Evolutionary conservation across 1,140 invertebrate genomes (phyloP), one percentile per base, ranked within the genome.

Genomic region (Lanistes nyassanus): DNA sequence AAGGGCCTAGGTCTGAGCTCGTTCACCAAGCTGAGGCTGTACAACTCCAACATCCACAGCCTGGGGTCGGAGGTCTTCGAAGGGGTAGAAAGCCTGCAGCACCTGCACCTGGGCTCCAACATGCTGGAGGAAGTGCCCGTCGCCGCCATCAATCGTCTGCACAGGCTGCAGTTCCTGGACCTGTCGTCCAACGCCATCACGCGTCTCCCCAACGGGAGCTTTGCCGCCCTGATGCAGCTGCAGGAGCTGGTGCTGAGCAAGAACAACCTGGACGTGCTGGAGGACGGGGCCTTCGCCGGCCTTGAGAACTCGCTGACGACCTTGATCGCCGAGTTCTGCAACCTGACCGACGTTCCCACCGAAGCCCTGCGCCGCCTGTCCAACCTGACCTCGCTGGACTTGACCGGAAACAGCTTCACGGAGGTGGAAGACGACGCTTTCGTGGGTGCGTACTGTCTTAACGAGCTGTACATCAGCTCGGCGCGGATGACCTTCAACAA

Each of bases 41-140:
- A 72, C 70, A 62, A 72, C 70, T 72, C 55, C 47, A 72, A 72
- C 56, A 62, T 72, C 23, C 70, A 37, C 31, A 72, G 70, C 23
- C 56, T 72, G 55, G 55, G 55, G 1, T 19, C 23, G 19, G 36
- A 72, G 21, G 70, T 72, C 55, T 72, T 72, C n/a, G 31, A 60
- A 1, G 70, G 56, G 9, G 70, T n/a, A 34, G 56, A 62, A 11
- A 37, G 56, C 7, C 55, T 72, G 26, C 31, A 60, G 55, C 34
- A 72, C 37, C 37, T 72, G 36, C 53, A 60, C n/a, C 70, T 72
- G 1, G 70, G 70, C 34, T 72, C 70, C n/a, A 72, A 72, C 36
- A 16, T 60, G n/a, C 31, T 72, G 29, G 53, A 36, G 56, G 16
- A 58, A 29, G 70, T 72, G 16, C 70, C 70, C 1, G 51, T 2